These are phyloP conservation scores for Dryoscopus gambensis DNA, from an alignment of 2,113 vertebrate species.

Conservation along the genomic window DNA sequence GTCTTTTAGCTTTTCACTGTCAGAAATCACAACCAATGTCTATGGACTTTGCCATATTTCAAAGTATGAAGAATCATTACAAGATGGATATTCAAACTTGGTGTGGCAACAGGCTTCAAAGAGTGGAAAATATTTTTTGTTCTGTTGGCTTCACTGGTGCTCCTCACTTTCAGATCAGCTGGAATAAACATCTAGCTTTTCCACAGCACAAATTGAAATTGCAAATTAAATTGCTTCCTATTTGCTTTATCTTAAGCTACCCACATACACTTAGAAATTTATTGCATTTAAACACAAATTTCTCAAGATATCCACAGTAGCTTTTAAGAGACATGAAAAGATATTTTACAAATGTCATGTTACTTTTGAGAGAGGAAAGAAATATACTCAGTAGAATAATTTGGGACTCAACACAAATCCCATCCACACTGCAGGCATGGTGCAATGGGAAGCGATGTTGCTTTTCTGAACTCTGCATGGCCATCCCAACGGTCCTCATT, in stretches of 20 bases:
- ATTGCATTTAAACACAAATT: background rate
- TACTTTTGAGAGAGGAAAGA: background rate
- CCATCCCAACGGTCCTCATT: background rate
- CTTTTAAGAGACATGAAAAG: background rate
- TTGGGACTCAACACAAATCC: background rate
- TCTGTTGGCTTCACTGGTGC: background rate
- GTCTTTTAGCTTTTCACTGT: background rate
- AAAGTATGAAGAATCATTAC: background rate
- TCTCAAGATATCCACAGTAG: background rate
- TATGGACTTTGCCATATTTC: background rate
- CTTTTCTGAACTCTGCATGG: background rate
- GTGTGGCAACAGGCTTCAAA: background rate
- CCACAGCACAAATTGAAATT: background rate
- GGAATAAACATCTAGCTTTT: background rate
- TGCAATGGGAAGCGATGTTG: accelerated
- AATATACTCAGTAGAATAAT: background rate
- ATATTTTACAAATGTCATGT: background rate
- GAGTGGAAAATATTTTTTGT: background rate
- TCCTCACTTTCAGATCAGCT: background rate
- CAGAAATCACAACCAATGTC: background rate
- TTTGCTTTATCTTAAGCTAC: background rate
- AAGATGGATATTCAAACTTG: background rate
- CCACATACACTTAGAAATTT: background rate
- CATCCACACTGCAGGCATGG: accelerated
- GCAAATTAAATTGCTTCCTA: background rate